Evolutionary conservation across 2,797 vertebrate species (phyloP).

Genomic region (Enteromius treurensis): DNA sequence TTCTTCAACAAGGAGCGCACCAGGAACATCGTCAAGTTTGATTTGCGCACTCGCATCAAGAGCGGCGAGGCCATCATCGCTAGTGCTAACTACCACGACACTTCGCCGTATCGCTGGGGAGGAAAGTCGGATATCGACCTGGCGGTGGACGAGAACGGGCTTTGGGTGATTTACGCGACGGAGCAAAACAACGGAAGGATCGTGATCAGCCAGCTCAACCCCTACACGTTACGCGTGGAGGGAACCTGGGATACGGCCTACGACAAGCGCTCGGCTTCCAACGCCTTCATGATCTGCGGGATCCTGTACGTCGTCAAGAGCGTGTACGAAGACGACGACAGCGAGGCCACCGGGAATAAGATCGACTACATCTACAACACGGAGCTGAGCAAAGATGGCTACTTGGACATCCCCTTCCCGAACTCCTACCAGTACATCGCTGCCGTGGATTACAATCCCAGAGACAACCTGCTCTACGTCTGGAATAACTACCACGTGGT

Average conservation of each 20-base stretch:
- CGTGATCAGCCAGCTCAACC: constrained; percentile 96
- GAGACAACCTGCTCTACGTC: constrained; percentile 97
- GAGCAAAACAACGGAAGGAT: constrained; percentile 98
- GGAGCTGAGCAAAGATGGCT: constrained; percentile 93
- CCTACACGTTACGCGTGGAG: constrained; percentile 93
- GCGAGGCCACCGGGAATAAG: constrained; percentile 98
- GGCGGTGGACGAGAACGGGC: constrained; percentile 96
- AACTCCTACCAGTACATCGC: constrained; percentile 99
- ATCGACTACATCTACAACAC: constrained; percentile 99
- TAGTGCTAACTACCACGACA: constrained; percentile 97
- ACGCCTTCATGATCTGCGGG: constrained; percentile 99
- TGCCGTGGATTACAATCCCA: constrained; percentile 98
- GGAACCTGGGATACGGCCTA: constrained; percentile 98
- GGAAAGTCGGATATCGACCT: constrained; percentile 98
- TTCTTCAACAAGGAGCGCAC: constrained; percentile 99
- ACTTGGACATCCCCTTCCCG: constrained; percentile 94
- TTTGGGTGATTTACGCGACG: constrained; percentile 99
- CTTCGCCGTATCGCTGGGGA: constrained; percentile 97
- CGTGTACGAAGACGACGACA: constrained; percentile 98
- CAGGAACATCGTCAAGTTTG: constrained; percentile 97
- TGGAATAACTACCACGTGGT: constrained; percentile 99
- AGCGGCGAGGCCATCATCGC: constrained; percentile 98
- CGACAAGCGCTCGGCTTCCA: constrained; percentile 96
- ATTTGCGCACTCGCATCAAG: constrained; percentile 95
- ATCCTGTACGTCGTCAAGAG: constrained; percentile 96